phyloP scores from a whole-genome alignment of 2,888 invertebrate genomes.

The Bruchidius siliquastri region DNA sequence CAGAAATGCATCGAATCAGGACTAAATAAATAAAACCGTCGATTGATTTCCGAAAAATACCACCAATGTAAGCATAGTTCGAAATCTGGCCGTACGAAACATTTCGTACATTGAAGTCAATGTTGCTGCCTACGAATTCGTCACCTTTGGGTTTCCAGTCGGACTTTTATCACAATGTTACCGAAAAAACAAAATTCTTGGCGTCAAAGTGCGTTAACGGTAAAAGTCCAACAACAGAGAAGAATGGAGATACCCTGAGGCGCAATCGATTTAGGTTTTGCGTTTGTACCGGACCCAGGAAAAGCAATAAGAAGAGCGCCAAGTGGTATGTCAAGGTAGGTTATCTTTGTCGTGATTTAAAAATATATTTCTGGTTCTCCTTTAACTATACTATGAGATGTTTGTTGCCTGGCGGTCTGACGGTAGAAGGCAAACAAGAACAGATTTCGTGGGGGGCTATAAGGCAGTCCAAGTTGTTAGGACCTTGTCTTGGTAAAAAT shows the following conservation, averaged over 20 bases:
- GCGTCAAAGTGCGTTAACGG: conserved; percentile 37
- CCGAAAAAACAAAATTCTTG: conserved; percentile 41
- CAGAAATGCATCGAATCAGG: neutral
- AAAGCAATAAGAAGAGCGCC: conserved; percentile 51
- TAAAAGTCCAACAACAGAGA: conserved; percentile 29
- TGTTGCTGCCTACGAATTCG: conserved; percentile 41
- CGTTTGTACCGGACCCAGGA: conserved; percentile 45
- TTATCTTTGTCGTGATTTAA: conserved; percentile 6
- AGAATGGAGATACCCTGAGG: conserved; percentile 25
- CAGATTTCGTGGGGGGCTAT: too few species aligned
- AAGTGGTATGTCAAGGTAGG: conserved; percentile 74
- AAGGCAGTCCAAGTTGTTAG: too few species aligned
- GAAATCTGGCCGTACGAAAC: too few species aligned
- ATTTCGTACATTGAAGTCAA: too few species aligned
- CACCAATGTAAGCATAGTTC: conserved; percentile 70
- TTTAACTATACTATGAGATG: too few species aligned
- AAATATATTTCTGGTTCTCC: too few species aligned
- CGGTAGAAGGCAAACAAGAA: too few species aligned
- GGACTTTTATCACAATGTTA: conserved; percentile 38
- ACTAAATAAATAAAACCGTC: neutral
- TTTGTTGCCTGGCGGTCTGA: too few species aligned
- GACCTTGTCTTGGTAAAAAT: too few species aligned
- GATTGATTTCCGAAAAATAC: conserved; percentile 52
- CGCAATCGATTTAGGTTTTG: conserved; percentile 41
- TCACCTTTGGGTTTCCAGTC: conserved; percentile 39